Base-by-base conservation (phyloP, 2,888 invertebrate species). In the Carterocephalus palaemon region DNA sequence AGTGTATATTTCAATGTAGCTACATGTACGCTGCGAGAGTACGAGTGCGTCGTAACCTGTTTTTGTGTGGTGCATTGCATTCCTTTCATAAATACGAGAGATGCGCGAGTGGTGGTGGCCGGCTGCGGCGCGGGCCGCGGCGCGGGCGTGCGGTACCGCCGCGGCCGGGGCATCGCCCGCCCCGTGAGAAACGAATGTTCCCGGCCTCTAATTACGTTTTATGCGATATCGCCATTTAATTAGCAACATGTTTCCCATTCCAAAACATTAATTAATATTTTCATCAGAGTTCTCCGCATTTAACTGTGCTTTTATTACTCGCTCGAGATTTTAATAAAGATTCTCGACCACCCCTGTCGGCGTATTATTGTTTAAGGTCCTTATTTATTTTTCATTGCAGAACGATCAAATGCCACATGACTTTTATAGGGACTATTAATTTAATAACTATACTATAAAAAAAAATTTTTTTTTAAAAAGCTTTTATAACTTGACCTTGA, bases 171-270 rank as follows among this genome's bases (percentile, higher is more conserved):
- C 66, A 60, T 58, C 62, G 62, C 57, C 63, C 74, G 70, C 65
- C 69, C 74, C 80, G 81, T 79, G 85, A 83, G 84, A 84, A 81
- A 79, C 75, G 69, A 78, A 81, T 74, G 78, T 70, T 74, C 74
- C 75, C 75, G 73, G 67, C 78, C 85, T 83, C 83, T 85, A 85
- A 85, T 85, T 85, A 84, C 80, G 79, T 77, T 81, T 83, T 81
- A 84, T 83, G 76, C 81, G 79, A 83, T 84, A 85, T 85, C 80
- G 84, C 79, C 85, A 80, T 85, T 85, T 85, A 83, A 85, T 85
- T 85, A 85, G 85, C 83, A 81, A 84, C 81, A 80, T 82, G 83
- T 83, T 84, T 80, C 75, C 77, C 81, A 84, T 85, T 83, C 77
- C 79, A 74, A 77, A 80, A 83, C 83, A 82, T 83, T 84, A 84